Conservation (phyloP, 2,888 invertebrate genomes). For the Brachyopa scutellaris region DNA sequence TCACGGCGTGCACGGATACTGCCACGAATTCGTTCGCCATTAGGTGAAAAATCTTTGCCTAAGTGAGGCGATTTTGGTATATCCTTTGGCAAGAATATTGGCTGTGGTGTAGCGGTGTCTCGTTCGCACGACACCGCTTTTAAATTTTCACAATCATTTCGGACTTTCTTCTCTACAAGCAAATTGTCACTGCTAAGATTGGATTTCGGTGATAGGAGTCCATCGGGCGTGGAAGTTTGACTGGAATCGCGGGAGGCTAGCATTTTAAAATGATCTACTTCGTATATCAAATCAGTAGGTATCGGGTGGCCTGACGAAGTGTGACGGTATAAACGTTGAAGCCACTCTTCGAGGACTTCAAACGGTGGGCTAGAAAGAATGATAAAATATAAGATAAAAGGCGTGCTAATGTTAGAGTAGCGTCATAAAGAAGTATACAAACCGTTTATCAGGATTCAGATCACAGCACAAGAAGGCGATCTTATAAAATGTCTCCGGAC, state of each 20-base stretch:
- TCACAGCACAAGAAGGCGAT: conserved; percentile 95
- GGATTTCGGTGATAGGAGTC: conserved; percentile 80
- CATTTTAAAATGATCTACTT: conserved; percentile 88
- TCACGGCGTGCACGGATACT: conserved; percentile 81
- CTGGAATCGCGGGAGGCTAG: conserved; percentile 80
- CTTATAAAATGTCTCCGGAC: conserved; percentile 93
- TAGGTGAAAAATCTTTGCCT: conserved; percentile 81
- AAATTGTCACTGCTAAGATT: conserved; percentile 80
- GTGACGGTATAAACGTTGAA: conserved; percentile 90
- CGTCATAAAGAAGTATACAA: conserved; percentile 67
- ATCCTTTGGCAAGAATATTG: conserved; percentile 75
- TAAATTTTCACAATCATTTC: conserved; percentile 28
- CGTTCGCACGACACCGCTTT: conserved; percentile 14
- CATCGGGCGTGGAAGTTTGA: conserved; percentile 80
- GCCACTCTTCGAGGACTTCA: conserved; percentile 94
- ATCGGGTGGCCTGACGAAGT: conserved; percentile 85
- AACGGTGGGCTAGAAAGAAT: conserved; percentile 90
- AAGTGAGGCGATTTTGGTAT: conserved; percentile 82
- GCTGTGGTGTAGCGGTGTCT: conserved; percentile 5
- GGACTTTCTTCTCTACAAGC: conserved; percentile 73
- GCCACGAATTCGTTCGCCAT: conserved; percentile 80
- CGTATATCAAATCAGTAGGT: conserved; percentile 87
- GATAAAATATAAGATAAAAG: too few species aligned
- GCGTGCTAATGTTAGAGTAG: neutral
- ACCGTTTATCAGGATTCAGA: conserved; percentile 94